phyloP scores from a whole-genome alignment of 2,888 invertebrate genomes.

The Smittia aterrima region DNA sequence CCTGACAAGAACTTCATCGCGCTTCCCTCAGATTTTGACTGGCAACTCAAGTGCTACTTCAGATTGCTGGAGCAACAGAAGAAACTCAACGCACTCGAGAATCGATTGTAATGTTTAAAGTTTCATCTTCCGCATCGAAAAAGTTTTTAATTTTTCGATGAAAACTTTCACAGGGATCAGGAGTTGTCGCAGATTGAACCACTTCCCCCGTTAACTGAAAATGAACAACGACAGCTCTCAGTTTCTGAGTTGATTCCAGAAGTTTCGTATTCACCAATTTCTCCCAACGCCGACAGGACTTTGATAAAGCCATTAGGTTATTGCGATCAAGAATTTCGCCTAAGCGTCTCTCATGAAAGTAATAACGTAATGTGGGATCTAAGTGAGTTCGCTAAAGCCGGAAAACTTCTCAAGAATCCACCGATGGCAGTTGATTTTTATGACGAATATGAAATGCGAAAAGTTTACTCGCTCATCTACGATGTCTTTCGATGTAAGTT shows the following conservation, averaged over 20 bases:
- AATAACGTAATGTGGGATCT: slow-evolving; percentile 46
- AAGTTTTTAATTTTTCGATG: not conserved
- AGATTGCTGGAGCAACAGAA: slow-evolving; percentile 58
- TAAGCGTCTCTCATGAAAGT: slow-evolving; percentile 33
- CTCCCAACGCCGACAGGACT: slow-evolving; percentile 45
- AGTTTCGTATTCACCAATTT: slow-evolving; percentile 46
- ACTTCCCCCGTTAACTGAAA: slow-evolving; percentile 1
- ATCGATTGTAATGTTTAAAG: slow-evolving; percentile 45
- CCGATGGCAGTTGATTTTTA: slow-evolving; percentile 47
- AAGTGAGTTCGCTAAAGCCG: slow-evolving; percentile 49
- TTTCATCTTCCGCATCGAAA: not conserved
- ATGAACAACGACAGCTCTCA: slow-evolving; percentile 4
- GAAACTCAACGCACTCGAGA: slow-evolving; percentile 51
- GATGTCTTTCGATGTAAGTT: slow-evolving; percentile 59
- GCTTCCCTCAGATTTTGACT: slow-evolving; percentile 59
- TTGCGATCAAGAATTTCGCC: slow-evolving; percentile 38
- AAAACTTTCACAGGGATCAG: not conserved
- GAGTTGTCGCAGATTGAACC: slow-evolving; percentile 42
- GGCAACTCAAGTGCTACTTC: slow-evolving; percentile 59
- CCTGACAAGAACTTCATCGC: slow-evolving; percentile 49
- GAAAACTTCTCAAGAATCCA: slow-evolving; percentile 49
- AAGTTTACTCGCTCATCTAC: slow-evolving; percentile 58
- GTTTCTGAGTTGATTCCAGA: slow-evolving; percentile 45
- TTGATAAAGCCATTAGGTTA: slow-evolving; percentile 31
- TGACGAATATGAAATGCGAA: slow-evolving; percentile 59